phyloP scores from a whole-genome alignment of 2,888 invertebrate genomes.

The Plagiodera versicolora region DNA sequence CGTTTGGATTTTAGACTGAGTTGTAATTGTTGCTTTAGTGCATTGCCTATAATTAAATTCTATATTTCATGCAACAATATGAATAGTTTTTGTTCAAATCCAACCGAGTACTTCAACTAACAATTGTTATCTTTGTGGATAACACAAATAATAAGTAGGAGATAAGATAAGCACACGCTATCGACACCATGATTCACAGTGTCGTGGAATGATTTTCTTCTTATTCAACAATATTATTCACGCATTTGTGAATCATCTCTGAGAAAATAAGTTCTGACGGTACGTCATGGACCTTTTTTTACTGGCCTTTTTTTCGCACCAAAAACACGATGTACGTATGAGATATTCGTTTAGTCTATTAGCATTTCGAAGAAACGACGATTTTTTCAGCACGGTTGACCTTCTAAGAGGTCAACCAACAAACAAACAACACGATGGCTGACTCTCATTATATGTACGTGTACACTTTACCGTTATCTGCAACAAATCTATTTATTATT shows the following conservation, averaged over 20 bases:
- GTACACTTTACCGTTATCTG: conserved; percentile 34
- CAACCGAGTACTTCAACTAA: background rate
- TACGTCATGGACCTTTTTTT: background rate
- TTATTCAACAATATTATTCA: background rate
- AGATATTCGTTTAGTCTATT: too few species aligned
- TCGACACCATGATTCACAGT: background rate
- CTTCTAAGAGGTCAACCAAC: conserved; percentile 22
- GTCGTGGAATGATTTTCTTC: background rate
- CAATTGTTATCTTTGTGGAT: background rate
- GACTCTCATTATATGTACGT: conserved; percentile 34
- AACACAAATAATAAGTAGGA: background rate
- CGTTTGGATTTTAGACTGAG: too few species aligned
- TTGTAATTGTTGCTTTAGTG: too few species aligned
- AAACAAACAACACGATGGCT: conserved; percentile 11
- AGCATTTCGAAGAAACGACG: background rate
- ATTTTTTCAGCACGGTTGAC: conserved; percentile 31
- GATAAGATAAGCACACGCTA: background rate
- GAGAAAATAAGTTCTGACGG: background rate
- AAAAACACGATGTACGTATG: too few species aligned
- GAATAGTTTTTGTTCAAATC: too few species aligned
- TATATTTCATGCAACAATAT: too few species aligned
- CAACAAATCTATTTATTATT: conserved; percentile 38
- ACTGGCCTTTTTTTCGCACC: too few species aligned
- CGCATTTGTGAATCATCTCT: background rate
- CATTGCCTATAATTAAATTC: too few species aligned